Percentiles rank a stretch among this genome's conserved stretches.
These are phyloP conservation scores for Notospermus geniculatus DNA, from an alignment of 1,140 invertebrate species.

Conservation along the genomic window DNA sequence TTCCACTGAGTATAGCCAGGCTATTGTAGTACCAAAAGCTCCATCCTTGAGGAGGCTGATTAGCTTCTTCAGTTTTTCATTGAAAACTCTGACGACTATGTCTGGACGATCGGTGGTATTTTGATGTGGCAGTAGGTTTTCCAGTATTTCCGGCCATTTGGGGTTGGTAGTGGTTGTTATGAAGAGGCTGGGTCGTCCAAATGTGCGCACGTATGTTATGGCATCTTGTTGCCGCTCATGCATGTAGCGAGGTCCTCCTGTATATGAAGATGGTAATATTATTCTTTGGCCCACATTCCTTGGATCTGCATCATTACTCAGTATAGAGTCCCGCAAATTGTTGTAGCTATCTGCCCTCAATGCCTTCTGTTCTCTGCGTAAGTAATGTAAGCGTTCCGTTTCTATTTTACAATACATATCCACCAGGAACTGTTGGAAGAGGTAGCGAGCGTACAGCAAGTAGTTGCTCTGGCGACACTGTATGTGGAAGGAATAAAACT, in stretches of 20 bases:
- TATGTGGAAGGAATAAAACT: conserved; percentile 21
- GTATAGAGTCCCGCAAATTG: conserved; percentile 27
- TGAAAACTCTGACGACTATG: conserved; percentile 57
- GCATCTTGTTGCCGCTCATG: conserved; percentile 58
- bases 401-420: conserved; percentile 55
- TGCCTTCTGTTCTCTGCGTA: conserved; percentile 32
- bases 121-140: conserved; percentile 38
- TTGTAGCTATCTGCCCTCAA: conserved; percentile 32
- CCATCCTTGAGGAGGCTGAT: background rate
- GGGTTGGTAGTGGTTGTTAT: conserved; percentile 60
- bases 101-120: conserved; percentile 51
- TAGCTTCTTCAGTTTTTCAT: conserved; percentile 49
- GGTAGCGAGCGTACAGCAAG: conserved; percentile 40
- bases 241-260: conserved; percentile 52
- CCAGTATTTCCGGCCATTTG: conserved; percentile 57
- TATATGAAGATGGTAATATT: conserved; percentile 53
- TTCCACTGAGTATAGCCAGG: conserved; percentile 53
- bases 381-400: conserved; percentile 37
- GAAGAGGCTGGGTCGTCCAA: conserved; percentile 56
- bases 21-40: conserved; percentile 37
- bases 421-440: conserved; percentile 55
- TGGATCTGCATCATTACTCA: conserved; percentile 19
- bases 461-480: conserved; percentile 22
- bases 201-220: conserved; percentile 57
- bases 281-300: conserved; percentile 40